Evolutionary conservation across 1,140 invertebrate genomes (phyloP).

Genomic region (Manduca sexta): DNA sequence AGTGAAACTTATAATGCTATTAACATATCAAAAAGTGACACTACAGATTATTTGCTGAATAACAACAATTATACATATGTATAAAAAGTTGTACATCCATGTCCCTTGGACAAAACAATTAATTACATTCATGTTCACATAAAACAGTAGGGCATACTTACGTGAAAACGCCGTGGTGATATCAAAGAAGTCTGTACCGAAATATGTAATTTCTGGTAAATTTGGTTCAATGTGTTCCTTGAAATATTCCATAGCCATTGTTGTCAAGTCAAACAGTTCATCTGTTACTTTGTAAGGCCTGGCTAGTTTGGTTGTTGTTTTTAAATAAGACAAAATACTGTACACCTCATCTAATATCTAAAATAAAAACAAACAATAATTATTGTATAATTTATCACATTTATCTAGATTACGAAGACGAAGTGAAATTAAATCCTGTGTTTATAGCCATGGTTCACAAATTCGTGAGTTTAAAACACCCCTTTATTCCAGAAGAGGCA

Average conservation of each 20-base stretch:
- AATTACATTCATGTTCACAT: slow-evolving; percentile 3
- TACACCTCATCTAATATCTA: slow-evolving; percentile 83
- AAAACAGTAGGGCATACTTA: slow-evolving; percentile 49
- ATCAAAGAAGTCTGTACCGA: slow-evolving; percentile 87
- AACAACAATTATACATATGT: too few relatives aligned
- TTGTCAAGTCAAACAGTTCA: slow-evolving; percentile 92
- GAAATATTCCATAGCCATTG: slow-evolving; percentile 95
- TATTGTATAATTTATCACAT: too few relatives aligned
- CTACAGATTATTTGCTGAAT: too few relatives aligned
- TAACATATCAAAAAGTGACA: neutral
- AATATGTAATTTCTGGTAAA: slow-evolving; percentile 89
- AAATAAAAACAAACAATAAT: slow-evolving; percentile 31
- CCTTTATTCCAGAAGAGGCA: too few relatives aligned
- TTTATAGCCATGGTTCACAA: too few relatives aligned
- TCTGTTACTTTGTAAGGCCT: slow-evolving; percentile 91
- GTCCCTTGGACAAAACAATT: neutral
- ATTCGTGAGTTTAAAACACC: too few relatives aligned
- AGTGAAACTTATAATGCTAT: too few relatives aligned
- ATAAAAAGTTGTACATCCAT: too few relatives aligned
- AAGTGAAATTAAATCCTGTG: too few relatives aligned
- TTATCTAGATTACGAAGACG: too few relatives aligned
- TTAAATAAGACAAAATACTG: slow-evolving; percentile 87
- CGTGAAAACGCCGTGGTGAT: slow-evolving; percentile 80
- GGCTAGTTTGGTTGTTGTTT: slow-evolving; percentile 85
- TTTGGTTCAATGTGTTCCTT: slow-evolving; percentile 92